These are phyloP conservation scores for Ciconia nigra DNA, from an alignment of 2,797 vertebrate species.

Conservation along the genomic window DNA sequence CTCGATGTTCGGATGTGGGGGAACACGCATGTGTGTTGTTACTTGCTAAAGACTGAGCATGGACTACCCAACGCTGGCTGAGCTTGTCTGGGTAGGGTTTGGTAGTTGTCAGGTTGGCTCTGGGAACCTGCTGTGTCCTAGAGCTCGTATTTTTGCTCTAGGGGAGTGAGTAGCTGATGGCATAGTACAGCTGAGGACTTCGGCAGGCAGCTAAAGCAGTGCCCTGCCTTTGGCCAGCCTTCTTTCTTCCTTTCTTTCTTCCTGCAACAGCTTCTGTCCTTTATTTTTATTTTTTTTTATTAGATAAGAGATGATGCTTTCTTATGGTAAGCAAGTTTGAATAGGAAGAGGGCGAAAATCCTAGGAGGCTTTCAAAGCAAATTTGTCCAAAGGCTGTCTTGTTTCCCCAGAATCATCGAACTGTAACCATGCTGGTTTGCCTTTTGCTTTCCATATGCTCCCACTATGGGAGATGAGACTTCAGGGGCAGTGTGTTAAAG, in stretches of 20 bases:
- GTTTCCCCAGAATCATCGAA: neutral
- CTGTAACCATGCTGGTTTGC: neutral
- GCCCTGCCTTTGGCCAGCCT: neutral
- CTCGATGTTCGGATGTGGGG: neutral
- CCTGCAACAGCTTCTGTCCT: neutral
- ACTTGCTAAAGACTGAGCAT: neutral
- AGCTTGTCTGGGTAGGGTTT: neutral
- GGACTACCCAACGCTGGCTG: accelerated
- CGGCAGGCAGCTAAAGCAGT: too few species aligned
- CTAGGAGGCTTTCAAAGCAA: neutral
- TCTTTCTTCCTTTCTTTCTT: too few species aligned
- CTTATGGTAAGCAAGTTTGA: neutral
- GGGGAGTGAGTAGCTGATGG: neutral
- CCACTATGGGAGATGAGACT: accelerated
- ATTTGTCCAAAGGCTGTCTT: neutral
- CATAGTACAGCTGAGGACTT: too few species aligned
- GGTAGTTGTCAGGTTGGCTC: neutral
- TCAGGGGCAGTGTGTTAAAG: neutral
- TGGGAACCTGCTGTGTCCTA: neutral
- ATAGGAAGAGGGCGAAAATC: neutral
- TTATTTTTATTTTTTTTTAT: neutral
- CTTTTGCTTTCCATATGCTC: neutral
- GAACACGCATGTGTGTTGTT: accelerated
- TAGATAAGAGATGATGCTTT: neutral
- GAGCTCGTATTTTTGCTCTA: neutral